Conservation (phyloP, 1,140 invertebrate species). For the Drosophila ficusphila region DNA sequence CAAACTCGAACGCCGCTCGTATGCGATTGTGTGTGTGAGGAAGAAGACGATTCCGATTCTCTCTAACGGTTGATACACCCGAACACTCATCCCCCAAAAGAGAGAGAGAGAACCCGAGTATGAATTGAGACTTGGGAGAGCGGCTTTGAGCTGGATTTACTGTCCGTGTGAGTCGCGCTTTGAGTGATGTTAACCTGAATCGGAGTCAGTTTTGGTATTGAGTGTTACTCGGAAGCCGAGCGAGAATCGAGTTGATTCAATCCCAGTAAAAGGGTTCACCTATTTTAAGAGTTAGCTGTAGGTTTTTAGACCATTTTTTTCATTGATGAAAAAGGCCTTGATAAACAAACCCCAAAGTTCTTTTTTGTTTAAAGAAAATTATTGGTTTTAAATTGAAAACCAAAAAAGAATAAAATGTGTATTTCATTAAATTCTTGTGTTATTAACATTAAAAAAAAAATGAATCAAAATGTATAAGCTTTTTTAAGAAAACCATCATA, state of each 20-base stretch:
- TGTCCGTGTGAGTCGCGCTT: conserved; percentile 14
- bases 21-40: conserved; percentile 22
- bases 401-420: too few relatives aligned
- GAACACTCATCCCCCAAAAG: conserved; percentile 36
- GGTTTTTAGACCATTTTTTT: too few relatives aligned
- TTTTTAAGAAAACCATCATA: too few relatives aligned
- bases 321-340: too few relatives aligned
- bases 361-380: too few relatives aligned
- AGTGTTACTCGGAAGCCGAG: not conserved
- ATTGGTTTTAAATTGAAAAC: too few relatives aligned
- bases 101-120: conserved; percentile 1
- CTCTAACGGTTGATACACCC: conserved; percentile 72
- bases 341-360: too few relatives aligned
- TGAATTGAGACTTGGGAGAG: not conserved
- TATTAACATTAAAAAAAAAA: too few relatives aligned
- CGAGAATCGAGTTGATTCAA: not conserved
- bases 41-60: conserved; percentile 53
- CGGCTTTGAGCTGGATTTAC: conserved; percentile 1
- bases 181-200: conserved; percentile 61
- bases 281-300: too few relatives aligned
- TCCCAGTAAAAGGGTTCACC: not conserved
- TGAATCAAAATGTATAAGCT: too few relatives aligned
- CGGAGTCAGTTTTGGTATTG: conserved; percentile 13
- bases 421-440: too few relatives aligned
- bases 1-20: conserved; percentile 35